Base-by-base conservation (phyloP, 2,888 invertebrate species). In the Leucoma salicis region DNA sequence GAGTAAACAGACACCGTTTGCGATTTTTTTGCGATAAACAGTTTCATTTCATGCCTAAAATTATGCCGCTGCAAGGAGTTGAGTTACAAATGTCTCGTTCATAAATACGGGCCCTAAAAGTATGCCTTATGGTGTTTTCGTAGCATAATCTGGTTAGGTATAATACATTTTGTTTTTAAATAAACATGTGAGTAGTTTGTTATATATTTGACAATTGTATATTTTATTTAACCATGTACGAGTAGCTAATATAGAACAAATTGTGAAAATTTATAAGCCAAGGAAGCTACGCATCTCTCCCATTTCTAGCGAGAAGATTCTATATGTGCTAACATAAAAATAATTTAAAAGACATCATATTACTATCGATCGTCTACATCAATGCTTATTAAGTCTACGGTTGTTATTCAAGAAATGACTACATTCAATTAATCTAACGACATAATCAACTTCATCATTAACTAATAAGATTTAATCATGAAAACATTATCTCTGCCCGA, bases 1-100 rank as follows among this genome's bases (percentile, higher is more conserved):
- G 53, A 58, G 84, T 77, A 83, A 86, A 68, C 66, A 53, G 77
- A 86, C 73, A 82, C 76, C 71, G 55, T 38, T 65, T 62, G 62
- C 70, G 68, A 74, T 74, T 77, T 81, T 75, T 72, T 68, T 60
- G 60, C 52, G 57, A 68, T 71, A 77, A 78, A 82, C 81, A 76
- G 71, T 82, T 79, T 80, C 69, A 70, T 70, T 74, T 74, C 52
- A 67, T 67, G 61, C 66, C 74, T 66, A 70, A 68, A 69, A 67
- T 66, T 63, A 64, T 58, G 61, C 53, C 52, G 55, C 45, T 35
- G 56, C 21, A 61, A 55, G 42, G 71, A 77, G 73, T 85, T 78
- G 52, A 55, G 63, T 83, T 85, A 72, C 82, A 68, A 61, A 69
- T 11, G 3, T 27, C 70, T 66, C 77, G 76, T 63, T n/a, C 53